These are phyloP conservation scores for Agrenia bidenticulata DNA, from an alignment of 2,888 invertebrate genomes.

Conservation along the genomic window DNA sequence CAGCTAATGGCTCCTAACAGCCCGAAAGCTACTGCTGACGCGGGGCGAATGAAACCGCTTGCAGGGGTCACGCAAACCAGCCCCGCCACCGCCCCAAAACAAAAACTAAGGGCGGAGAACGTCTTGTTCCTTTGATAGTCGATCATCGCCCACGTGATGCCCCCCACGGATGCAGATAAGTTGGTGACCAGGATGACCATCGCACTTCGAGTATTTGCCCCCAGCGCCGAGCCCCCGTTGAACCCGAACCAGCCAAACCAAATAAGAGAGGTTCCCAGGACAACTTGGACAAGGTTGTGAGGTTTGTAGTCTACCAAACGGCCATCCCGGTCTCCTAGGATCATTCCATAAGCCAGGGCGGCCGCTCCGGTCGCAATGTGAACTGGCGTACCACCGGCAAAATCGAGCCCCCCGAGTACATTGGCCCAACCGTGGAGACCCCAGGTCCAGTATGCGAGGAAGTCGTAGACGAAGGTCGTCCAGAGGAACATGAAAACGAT, in stretches of 20 bases:
- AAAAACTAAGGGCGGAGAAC: conserved; percentile 44
- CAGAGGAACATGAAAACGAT: conserved; percentile 41
- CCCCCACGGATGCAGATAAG: conserved; percentile 41
- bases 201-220: conserved; percentile 39
- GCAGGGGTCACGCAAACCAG: conserved; percentile 27
- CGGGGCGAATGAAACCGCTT: conserved; percentile 32
- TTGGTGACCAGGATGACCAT: conserved; percentile 40
- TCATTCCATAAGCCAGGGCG: conserved; percentile 35
- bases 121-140: conserved; percentile 36
- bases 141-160: conserved; percentile 44
- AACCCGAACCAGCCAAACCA: conserved; percentile 50
- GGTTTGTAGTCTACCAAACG: conserved; percentile 33
- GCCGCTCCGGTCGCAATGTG: conserved; percentile 42
- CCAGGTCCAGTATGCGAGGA: conserved; percentile 36
- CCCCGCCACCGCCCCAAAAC: conserved; percentile 43
- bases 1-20: conserved; percentile 38
- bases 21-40: conserved; percentile 38
- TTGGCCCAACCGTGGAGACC: conserved; percentile 21
- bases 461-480: conserved; percentile 44
- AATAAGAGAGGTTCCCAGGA: conserved; percentile 42
- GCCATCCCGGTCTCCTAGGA: conserved; percentile 40
- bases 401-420: conserved; percentile 31
- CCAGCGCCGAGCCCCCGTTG: conserved; percentile 35
- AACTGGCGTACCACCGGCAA: conserved; percentile 41
- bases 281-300: conserved; percentile 45